Conservation (phyloP, 2,888 invertebrate species). For the Amphipyra berbera region DNA sequence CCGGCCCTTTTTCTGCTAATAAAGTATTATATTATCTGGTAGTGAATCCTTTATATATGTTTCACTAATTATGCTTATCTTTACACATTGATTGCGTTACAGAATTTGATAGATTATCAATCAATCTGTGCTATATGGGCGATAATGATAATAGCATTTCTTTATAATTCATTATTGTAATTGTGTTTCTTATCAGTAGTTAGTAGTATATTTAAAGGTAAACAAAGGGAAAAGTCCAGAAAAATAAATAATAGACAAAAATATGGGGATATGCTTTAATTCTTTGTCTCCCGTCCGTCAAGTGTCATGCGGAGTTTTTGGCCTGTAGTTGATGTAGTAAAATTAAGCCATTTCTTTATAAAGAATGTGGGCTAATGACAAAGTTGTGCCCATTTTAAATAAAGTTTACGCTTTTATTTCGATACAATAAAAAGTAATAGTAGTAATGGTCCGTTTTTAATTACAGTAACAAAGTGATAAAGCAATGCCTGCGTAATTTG, state of each 20-base stretch:
- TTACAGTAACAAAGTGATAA: slow-evolving; percentile 23
- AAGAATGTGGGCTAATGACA: slow-evolving; percentile 9
- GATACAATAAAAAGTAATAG: slow-evolving; percentile 17
- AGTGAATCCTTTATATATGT: slow-evolving; percentile 36
- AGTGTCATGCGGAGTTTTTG: slow-evolving; percentile 49
- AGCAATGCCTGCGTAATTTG: slow-evolving; percentile 27
- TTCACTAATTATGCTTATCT: slow-evolving; percentile 30
- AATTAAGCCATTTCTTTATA: slow-evolving; percentile 13
- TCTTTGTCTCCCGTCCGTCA: slow-evolving; percentile 51
- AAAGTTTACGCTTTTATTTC: slow-evolving; percentile 2
- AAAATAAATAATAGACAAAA: slow-evolving; percentile 9
- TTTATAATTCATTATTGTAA: background rate
- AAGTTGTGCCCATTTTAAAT: slow-evolving; percentile 4
- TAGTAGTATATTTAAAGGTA: slow-evolving; percentile 7
- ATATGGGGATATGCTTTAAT: slow-evolving; percentile 23
- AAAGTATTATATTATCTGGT: slow-evolving; percentile 19
- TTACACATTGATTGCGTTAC: slow-evolving; percentile 32
- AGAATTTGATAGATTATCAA: slow-evolving; percentile 1
- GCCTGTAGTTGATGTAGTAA: slow-evolving; percentile 27
- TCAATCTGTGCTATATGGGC: slow-evolving; percentile 20
- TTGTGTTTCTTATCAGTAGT: background rate
- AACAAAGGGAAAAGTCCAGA: slow-evolving; percentile 15
- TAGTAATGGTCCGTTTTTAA: slow-evolving; percentile 27
- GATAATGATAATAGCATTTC: slow-evolving; percentile 6
- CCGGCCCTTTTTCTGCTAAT: slow-evolving; percentile 18